Conservation (phyloP, 2,888 invertebrate species). For the Ormyrus nitidulus region DNA sequence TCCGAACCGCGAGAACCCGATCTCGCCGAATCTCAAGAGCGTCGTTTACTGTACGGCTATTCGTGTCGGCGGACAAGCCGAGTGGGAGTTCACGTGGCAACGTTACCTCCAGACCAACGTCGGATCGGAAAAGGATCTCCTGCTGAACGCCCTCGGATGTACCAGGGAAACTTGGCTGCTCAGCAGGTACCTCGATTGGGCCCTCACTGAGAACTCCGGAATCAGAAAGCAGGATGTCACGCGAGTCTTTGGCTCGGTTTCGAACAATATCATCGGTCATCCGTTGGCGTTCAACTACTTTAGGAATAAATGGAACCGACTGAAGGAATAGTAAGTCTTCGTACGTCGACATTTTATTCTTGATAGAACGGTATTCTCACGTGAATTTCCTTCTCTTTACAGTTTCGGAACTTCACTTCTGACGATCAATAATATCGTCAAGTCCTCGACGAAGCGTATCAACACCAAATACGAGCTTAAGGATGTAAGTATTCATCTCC, state of each 20-base stretch:
- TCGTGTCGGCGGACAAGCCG: slow-evolving; percentile 86
- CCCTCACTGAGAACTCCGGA: slow-evolving; percentile 83
- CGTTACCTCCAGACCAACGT: slow-evolving; percentile 85
- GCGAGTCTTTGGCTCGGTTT: slow-evolving; percentile 86
- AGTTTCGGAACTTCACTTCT: slow-evolving; percentile 86
- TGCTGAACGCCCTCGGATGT: slow-evolving; percentile 88
- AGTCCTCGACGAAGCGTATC: slow-evolving; percentile 84
- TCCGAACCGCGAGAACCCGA: slow-evolving; percentile 87
- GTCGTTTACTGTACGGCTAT: slow-evolving; percentile 93
- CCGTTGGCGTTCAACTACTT: slow-evolving; percentile 89
- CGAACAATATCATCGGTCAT: slow-evolving; percentile 86
- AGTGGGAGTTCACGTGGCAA: slow-evolving; percentile 94
- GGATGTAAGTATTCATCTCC: slow-evolving; percentile 79
- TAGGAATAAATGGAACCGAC: slow-evolving; percentile 84
- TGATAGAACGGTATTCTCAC: too few species aligned
- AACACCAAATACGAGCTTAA: slow-evolving; percentile 86
- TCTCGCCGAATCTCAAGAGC: slow-evolving; percentile 88
- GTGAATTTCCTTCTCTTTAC: slow-evolving; percentile 63
- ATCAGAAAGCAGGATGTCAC: slow-evolving; percentile 90
- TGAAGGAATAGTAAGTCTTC: slow-evolving; percentile 83
- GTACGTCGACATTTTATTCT: neutral
- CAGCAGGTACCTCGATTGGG: slow-evolving; percentile 85
- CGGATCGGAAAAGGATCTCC: slow-evolving; percentile 87
- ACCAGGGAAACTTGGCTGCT: slow-evolving; percentile 89
- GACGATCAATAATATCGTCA: slow-evolving; percentile 83